phyloP scores from a whole-genome alignment of 2,888 invertebrate genomes.

The Leucophenga maculata region DNA sequence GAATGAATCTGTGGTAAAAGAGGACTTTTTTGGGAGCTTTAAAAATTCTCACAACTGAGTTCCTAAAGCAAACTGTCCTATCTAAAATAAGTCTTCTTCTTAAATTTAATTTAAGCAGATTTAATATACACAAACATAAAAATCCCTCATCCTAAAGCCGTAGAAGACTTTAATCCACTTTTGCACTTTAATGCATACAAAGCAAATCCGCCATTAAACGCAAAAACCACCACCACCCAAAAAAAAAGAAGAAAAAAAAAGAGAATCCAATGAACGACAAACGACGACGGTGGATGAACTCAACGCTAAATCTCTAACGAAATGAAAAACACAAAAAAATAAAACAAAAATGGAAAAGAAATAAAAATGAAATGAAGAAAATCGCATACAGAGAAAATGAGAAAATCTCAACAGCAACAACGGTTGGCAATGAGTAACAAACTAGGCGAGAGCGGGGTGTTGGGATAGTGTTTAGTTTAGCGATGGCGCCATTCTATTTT shows the following conservation, averaged over 20 bases:
- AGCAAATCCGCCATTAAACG: constrained; percentile 27
- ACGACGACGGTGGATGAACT: constrained; percentile 53
- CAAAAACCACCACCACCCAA: constrained; percentile 22
- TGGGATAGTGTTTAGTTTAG: constrained; percentile 3
- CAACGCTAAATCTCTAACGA: constrained; percentile 46
- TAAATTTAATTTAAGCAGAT: too few species aligned
- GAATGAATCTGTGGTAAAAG: too few species aligned
- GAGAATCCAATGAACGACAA: constrained; percentile 14
- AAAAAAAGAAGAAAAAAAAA: too few species aligned
- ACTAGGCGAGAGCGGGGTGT: background rate
- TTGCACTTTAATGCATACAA: constrained; percentile 18
- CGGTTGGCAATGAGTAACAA: background rate
- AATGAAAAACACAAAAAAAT: background rate
- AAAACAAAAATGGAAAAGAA: background rate
- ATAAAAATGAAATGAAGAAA: background rate
- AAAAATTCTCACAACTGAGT: too few species aligned
- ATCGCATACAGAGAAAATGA: constrained; percentile 21
- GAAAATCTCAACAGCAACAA: constrained; percentile 20
- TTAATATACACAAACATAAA: too few species aligned
- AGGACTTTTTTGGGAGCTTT: too few species aligned
- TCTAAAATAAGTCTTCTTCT: too few species aligned
- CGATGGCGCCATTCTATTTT: too few species aligned
- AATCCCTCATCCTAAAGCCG: background rate
- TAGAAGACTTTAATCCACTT: constrained; percentile 7
- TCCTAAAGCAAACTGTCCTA: too few species aligned